phyloP scores from a whole-genome alignment of 2,797 vertebrate species.

The Dicrostonyx torquatus region DNA sequence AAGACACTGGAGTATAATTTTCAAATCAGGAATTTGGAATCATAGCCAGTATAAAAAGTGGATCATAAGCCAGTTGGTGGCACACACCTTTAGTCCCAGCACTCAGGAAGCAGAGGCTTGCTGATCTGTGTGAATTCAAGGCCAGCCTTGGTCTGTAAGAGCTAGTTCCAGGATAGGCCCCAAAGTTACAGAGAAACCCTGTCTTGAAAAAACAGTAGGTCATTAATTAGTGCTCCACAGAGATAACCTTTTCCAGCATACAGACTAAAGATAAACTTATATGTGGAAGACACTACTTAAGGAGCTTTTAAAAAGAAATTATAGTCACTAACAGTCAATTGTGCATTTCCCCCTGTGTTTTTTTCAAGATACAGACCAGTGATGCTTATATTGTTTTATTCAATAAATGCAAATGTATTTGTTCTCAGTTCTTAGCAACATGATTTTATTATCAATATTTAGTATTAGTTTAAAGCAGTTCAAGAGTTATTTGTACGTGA shows the following conservation, averaged over 20 bases:
- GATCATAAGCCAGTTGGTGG: background rate
- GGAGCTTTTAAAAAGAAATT: background rate
- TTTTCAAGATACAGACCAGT: background rate
- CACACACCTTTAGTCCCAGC: no score
- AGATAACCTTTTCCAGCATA: background rate
- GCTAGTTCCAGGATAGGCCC: no score
- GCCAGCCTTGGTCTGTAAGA: no score
- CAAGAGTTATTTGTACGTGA: background rate
- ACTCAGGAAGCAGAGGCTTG: no score
- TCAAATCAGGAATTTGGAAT: background rate
- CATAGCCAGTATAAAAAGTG: background rate
- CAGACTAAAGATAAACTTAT: background rate
- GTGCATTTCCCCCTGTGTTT: background rate
- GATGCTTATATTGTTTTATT: background rate
- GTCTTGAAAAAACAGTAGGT: background rate
- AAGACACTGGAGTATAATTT: background rate
- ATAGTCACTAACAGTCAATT: background rate
- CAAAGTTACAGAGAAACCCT: no score
- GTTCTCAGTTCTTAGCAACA: background rate
- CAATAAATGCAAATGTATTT: constrained; percentile 1
- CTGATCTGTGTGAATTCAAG: no score
- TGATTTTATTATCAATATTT: constrained; percentile 7
- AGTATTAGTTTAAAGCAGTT: background rate
- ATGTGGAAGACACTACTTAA: background rate
- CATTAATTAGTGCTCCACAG: background rate